Evolutionary conservation across 2,113 vertebrate genomes (phyloP), one percentile per base, ranked within the genome.

Genomic region (Oreochromis niloticus): DNA sequence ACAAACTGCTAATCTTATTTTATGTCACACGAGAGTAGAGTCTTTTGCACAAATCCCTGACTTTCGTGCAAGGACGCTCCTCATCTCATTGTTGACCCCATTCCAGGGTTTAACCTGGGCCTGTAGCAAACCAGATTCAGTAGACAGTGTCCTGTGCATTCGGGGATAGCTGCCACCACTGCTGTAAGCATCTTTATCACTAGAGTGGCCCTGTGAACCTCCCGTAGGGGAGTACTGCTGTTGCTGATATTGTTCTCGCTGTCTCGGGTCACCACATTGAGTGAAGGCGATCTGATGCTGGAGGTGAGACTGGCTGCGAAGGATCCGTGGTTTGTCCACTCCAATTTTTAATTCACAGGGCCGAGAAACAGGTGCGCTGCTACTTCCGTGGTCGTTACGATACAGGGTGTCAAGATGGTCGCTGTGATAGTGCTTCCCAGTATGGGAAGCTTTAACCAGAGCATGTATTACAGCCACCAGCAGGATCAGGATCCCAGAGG

Each of bases 11-110:
- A 5, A 11, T 14, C 80, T 66, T 2, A 4, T 48, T 75, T 68
- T 14, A 17, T 41, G 46, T 98, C 95, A 99, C 87, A 99, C 98
- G 36, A 99, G 95, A 0, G 98, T 99, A 0, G 98, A 98, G 84
- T 98, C 98, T 94, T 98, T 99, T 54, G 97, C 95, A 0, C 94
- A 88, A 36, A 94, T 91, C 4, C 91, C 91, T 0, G 95, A 86
- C 91, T 97, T 97, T 1, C 95, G 95, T 0, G 97, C 91, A 57
- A 97, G 92, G 56, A 96, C 94, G 0, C 96, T 96, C 92, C 93
- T 97, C 97, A 97, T 98, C 88, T 98, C 98, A 3, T 95, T 95
- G 6, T 97, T 94, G 83, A 97, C 91, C 1, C 97, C 95, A 0
- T 97, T 97, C 98, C 98, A 98, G 54, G 94, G 96, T 75, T 96